Conservation (phyloP, 1,140 invertebrate species). For the Achatina immaculata region DNA sequence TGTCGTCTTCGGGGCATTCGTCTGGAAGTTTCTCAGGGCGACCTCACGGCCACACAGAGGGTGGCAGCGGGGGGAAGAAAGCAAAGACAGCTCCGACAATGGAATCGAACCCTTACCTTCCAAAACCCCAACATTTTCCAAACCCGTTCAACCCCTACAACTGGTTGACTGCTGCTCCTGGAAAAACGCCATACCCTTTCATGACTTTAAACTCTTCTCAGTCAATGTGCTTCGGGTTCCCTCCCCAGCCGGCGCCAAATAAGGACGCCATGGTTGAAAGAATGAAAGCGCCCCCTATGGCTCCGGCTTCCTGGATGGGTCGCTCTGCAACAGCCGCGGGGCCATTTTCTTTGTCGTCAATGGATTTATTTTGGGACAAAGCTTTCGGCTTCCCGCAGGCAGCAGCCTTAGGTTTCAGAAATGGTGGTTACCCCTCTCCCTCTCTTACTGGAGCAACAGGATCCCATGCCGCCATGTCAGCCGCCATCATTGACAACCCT, state of each 20-base stretch:
- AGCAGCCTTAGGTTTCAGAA: slow-evolving; percentile 20
- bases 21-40: not conserved
- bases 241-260: slow-evolving; percentile 10
- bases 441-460: not conserved
- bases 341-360: slow-evolving; percentile 36
- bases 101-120: slow-evolving; percentile 22
- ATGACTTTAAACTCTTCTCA: slow-evolving; percentile 45
- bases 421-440: slow-evolving; percentile 28
- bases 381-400: slow-evolving; percentile 39
- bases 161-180: slow-evolving; percentile 31
- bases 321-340: slow-evolving; percentile 11
- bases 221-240: slow-evolving; percentile 46
- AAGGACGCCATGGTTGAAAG: slow-evolving; percentile 30
- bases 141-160: slow-evolving; percentile 42
- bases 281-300: slow-evolving; percentile 21
- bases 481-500: slow-evolving; percentile 24
- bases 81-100: slow-evolving; percentile 8
- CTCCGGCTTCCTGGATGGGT: slow-evolving; percentile 37
- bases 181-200: slow-evolving; percentile 42
- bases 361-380: slow-evolving; percentile 47
- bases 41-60: not conserved
- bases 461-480: slow-evolving; percentile 1
- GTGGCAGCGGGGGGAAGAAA: slow-evolving; percentile 19
- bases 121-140: slow-evolving; percentile 35
- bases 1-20: not conserved